Base-by-base conservation (phyloP, 2,113 vertebrate species). In the Podiceps cristatus region DNA sequence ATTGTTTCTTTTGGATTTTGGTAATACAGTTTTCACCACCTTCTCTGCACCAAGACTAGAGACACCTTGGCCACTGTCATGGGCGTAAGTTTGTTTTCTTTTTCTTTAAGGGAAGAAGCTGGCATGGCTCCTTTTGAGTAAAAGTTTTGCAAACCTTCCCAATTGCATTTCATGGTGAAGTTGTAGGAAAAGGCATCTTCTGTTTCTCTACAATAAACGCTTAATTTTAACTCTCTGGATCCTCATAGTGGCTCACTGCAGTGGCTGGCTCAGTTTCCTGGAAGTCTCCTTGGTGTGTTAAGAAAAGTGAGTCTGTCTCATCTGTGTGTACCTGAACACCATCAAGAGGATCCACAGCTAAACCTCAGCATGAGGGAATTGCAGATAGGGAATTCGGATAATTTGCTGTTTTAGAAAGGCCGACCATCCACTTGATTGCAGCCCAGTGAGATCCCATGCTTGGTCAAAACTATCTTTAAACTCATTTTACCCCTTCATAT, bases 371-470 rank as follows among this genome's bases (percentile, higher is more conserved):
- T 3, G 42, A 45, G 33, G 31, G 20, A 66, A 20, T 3, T 69
- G 37, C 52, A 86, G 56, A 7, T 2, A 7, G 12, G 50, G 42
- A 92, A 18, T 25, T 91, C 0, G 0, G 20, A 7, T 58, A 8
- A 60, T 56, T 24, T 31, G 74, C 31, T 74, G 3, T 59, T 83
- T 83, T 73, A 68, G 76, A 60, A 56, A 53, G 4, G 7, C 3
- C 83, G 55, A 42, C 55, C 27, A 20, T 47, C n/a, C 28, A 9
- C 11, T 73, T 49, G n/a, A 11, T 27, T 62, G 28, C 14, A 68
- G n/a, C 45, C 40, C 40, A 58, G 1, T 58, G 29, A 69, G 12
- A 49, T 76, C 58, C 25, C 55, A 53, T 62, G 49, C 35, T 53
- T 66, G 40, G 13, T 76, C 53, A 27, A 55, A 89, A 18, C 5